These are phyloP conservation scores for Platorchestia sp. DNA, from an alignment of 1,140 invertebrate species.

Conservation along the genomic window DNA sequence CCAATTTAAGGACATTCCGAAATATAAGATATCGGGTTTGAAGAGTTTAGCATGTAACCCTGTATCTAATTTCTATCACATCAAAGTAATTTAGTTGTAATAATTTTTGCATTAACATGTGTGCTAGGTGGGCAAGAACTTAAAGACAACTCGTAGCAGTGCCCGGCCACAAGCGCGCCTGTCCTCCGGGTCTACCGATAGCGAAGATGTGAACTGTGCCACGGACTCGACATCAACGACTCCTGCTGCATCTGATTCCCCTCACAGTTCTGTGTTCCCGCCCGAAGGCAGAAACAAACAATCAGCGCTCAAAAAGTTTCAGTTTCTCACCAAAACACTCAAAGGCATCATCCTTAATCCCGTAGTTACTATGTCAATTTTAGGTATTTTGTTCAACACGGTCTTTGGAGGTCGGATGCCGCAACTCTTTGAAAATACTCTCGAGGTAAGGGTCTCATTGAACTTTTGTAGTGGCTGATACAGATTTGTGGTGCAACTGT, in stretches of 20 bases:
- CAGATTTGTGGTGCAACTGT: neutral
- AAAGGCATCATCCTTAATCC: conserved; percentile 89
- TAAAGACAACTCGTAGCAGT: neutral
- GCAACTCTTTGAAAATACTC: conserved; percentile 79
- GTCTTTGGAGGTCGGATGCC: conserved; percentile 85
- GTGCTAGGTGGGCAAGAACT: conserved; percentile 3
- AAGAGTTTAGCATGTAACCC: neutral
- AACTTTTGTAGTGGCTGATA: neutral
- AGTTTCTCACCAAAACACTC: conserved; percentile 60
- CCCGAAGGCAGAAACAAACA: neutral
- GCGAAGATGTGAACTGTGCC: neutral
- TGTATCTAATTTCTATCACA: neutral
- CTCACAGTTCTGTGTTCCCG: neutral
- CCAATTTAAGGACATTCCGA: neutral
- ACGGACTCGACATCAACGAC: neutral
- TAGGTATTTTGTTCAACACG: conserved; percentile 90
- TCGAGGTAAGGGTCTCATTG: conserved; percentile 76
- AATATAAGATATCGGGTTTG: neutral
- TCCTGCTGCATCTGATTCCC: neutral
- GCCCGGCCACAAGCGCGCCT: neutral
- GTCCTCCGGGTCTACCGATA: neutral
- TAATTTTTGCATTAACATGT: neutral
- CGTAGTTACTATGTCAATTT: conserved; percentile 91
- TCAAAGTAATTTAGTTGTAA: neutral
- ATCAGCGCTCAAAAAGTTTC: conserved; percentile 22